These are phyloP conservation scores for Corynorhinus townsendii DNA, from an alignment of 2,113 vertebrate genomes.

Conservation along the genomic window DNA sequence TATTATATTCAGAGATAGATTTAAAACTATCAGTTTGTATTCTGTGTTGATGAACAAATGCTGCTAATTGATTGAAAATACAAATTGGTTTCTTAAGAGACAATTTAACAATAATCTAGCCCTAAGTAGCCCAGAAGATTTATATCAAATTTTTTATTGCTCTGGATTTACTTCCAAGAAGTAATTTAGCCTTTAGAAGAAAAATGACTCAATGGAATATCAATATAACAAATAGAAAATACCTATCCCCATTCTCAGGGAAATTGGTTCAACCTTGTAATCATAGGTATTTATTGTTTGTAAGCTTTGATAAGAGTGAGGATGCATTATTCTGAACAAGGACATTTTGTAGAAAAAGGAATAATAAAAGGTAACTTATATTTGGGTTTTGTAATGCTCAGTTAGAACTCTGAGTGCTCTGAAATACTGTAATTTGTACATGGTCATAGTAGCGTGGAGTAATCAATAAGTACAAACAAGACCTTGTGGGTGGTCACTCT, in stretches of 20 bases:
- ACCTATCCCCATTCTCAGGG: neutral
- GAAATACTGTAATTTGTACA: neutral
- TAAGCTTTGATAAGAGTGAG: neutral
- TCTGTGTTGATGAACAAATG: slow-evolving; percentile 1
- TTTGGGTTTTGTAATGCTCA: neutral
- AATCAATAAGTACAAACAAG: neutral
- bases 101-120: neutral
- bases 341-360: neutral
- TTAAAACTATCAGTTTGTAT: neutral
- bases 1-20: neutral
- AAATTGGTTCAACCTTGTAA: neutral
- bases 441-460: neutral
- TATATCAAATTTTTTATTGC: neutral
- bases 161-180: neutral
- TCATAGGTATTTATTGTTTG: neutral
- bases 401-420: neutral
- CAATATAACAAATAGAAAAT: slow-evolving; percentile 1
- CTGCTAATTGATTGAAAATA: neutral
- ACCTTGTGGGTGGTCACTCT: neutral
- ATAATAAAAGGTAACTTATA: neutral
- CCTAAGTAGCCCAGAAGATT: neutral
- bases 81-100: neutral
- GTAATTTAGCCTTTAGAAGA: neutral
- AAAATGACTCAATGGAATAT: neutral
- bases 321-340: neutral